These are phyloP conservation scores for Cremastinae sp. DNA, from an alignment of 2,888 invertebrate genomes.

Conservation along the genomic window DNA sequence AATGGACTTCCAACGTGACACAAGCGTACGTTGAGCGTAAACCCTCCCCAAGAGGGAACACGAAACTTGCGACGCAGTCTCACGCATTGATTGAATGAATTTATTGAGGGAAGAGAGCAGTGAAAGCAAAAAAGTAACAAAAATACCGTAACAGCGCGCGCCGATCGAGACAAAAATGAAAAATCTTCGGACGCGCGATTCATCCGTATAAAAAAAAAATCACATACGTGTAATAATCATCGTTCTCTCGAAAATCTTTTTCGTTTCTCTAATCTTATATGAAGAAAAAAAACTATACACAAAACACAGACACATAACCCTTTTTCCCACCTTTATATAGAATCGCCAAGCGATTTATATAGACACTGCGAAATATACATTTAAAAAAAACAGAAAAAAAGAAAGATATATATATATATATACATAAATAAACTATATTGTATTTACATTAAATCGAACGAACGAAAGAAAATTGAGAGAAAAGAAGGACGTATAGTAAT, in stretches of 20 bases:
- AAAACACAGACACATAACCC: constrained; percentile 35
- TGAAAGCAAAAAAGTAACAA: constrained; percentile 1
- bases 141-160: constrained; percentile 33
- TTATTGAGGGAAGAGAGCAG: background rate
- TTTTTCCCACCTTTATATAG: constrained; percentile 59
- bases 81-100: constrained; percentile 1
- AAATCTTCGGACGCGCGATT: constrained; percentile 36
- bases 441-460: constrained; percentile 50
- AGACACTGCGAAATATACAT: constrained; percentile 58
- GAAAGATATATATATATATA: constrained; percentile 28
- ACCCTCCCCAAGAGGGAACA: constrained; percentile 8
- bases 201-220: constrained; percentile 20
- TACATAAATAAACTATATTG: constrained; percentile 28
- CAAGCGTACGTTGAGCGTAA: background rate
- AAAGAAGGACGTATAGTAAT: constrained; percentile 19
- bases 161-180: constrained; percentile 11
- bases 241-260: constrained; percentile 48
- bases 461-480: constrained; percentile 31
- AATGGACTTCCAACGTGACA: constrained; percentile 43
- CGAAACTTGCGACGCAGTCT: background rate
- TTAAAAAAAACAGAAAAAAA: constrained; percentile 15
- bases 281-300: constrained; percentile 19
- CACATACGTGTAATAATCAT: constrained; percentile 51
- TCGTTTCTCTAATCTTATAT: constrained; percentile 53
- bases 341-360: constrained; percentile 59